phyloP scores from a whole-genome alignment of 1,140 invertebrate genomes.

The Acromyrmex echinatior region DNA sequence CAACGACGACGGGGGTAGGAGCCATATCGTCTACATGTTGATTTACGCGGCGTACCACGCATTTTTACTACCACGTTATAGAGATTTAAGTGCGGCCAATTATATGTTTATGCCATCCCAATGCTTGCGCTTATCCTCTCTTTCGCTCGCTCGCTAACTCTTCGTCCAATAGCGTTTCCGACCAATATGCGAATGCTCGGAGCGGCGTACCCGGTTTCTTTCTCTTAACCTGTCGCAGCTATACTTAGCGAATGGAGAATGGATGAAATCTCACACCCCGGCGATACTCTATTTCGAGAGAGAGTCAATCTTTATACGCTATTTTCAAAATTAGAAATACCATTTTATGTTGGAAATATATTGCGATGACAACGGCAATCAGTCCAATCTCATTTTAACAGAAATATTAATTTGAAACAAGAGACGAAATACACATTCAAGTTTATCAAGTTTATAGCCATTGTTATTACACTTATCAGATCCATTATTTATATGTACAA shows the following conservation, averaged over 20 bases:
- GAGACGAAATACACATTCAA: not conserved
- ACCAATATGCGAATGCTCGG: conserved; percentile 44
- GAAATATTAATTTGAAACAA: conserved; percentile 10
- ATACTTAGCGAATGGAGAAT: conserved; percentile 77
- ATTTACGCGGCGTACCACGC: conserved; percentile 83
- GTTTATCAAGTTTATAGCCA: not conserved
- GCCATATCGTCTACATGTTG: conserved; percentile 83
- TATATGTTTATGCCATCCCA: conserved; percentile 83
- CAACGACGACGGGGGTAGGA: conserved; percentile 31
- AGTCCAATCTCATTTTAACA: not conserved
- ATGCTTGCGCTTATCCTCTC: conserved; percentile 44
- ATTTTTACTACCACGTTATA: conserved; percentile 85
- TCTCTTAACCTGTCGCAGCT: conserved; percentile 66
- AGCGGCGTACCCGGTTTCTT: conserved; percentile 59
- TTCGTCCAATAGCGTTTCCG: conserved; percentile 32
- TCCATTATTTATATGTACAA: not conserved
- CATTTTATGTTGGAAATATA: not conserved
- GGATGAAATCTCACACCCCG: conserved; percentile 76
- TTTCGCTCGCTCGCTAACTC: conserved; percentile 7
- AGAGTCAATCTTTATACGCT: conserved; percentile 38
- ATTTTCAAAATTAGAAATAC: conserved; percentile 46
- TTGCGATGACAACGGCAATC: not conserved
- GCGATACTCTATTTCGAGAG: conserved; percentile 81
- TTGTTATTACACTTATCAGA: not conserved
- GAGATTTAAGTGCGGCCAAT: conserved; percentile 86